Base-by-base conservation (phyloP, 2,888 invertebrate genomes). In the Eristalis pertinax region DNA sequence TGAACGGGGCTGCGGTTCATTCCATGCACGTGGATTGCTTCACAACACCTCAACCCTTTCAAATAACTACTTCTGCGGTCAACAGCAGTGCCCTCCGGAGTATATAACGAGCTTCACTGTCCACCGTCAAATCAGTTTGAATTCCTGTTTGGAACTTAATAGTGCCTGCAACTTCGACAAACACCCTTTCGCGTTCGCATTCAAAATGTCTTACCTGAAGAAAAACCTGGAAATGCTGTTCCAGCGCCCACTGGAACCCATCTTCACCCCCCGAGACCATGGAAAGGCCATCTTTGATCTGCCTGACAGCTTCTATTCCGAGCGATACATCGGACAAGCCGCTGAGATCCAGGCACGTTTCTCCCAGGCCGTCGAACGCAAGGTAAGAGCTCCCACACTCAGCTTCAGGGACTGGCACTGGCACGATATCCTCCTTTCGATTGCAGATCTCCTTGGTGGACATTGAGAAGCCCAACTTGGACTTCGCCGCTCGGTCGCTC, bases 171-270 rank as follows among this genome's bases (percentile, higher is more conserved):
- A 7, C 1, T 26, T 2, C 0, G 10, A 22, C 19, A n/a, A 10
- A 24, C 13, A 22, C 11, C 8, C 32, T 10, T 19, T 8, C 1
- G 10, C 13, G 0, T 15, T 26, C 43, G 1, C 56, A 7, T n/a
- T 43, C 22, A 19, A 24, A 56, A 35, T 22, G n/a, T 15, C 11
- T 11, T 11, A 35, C 4, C 15, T 38, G 11, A 19, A 11, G 8
- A 91, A 92, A 82, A 91, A 91, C 19, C 73, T 92, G 22, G 90
- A 91, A 43, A 74, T 93, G 29, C 82, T 93, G 15, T 93, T 93
- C 89, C 91, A 93, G 79, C 91, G 92, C 77, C 93, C 93, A 0
- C 77, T 92, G 89, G 93, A 93, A 73, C 93, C 93, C 0, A 88
- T 91, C 11, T 93, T 93, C 77, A 92, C 92, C 0, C 89, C 91